Evolutionary conservation across 2,888 invertebrate species (phyloP), one percentile per base, ranked within the genome.

Genomic region (Lithosia quadra): DNA sequence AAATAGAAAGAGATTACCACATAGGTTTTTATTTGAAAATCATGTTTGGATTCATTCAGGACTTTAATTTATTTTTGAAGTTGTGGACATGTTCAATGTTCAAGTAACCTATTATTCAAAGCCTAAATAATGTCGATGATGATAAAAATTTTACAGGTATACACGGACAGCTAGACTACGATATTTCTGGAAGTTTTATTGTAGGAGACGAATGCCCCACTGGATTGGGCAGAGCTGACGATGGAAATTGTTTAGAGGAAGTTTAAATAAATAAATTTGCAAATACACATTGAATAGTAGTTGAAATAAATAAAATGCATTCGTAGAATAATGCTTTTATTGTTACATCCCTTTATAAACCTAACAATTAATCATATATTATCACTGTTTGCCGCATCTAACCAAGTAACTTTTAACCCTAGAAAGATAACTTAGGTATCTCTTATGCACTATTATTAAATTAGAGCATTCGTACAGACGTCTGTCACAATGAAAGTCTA

Each of bases 391-490:
- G 28, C 49, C n/a, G 13, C 7, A 28, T 62, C n/a, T 62, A 62
- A 8, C n/a, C 13, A 28, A 13, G 1, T 62, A 49, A 21, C 62
- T 49, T 62, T 62, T 62, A 13, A 62, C 62, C 49, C 24, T 61
- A 61, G n/a, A 21, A 49, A 63, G 62, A 63, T 63, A 33, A 53
- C 21, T 21, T 33, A 15, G 13, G 33, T 18, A 0, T 15, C 43
- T 43, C 4, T 4, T 11, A 15, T n/a, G 39, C 39, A 61, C 11
- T n/a, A 43, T 18, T 24, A 24, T 10, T 61, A 24, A 24, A 24
- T 61, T 11, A 24, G 5, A 4, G 2, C 18, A 43, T 0, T n/a
- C 43, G 8, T 15, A 24, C 24, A 62, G 62, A 62, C 62, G 49
- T 33, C 1, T 33, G 2, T 8, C 21, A 11, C 15, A 63, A 63